A percentile compares a stretch with the other conserved stretches of the same genome.
Evolutionary conservation across 2,113 vertebrate species (phyloP).

Genomic region (Cinclus mexicanus): DNA sequence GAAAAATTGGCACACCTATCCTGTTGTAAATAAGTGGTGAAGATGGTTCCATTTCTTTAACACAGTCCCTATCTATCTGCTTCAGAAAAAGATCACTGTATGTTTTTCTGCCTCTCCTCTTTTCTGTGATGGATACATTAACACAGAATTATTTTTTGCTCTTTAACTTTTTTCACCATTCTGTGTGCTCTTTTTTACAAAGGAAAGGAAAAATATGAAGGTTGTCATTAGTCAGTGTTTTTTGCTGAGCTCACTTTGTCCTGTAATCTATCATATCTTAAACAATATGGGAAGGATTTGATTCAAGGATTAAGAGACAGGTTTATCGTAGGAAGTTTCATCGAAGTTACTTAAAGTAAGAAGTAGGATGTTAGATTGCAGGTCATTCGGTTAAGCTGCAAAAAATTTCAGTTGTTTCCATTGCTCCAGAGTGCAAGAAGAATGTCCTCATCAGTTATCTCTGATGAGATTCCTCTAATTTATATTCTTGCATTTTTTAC

Average conservation of each 20-base stretch:
- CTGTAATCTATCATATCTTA: fast-evolving
- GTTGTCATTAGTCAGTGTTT: background rate
- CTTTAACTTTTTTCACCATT: background rate
- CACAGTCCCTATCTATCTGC: background rate
- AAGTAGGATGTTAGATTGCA: background rate
- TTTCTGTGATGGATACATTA: background rate
- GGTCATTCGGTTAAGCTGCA: background rate
- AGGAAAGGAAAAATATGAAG: background rate
- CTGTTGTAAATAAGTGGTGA: background rate
- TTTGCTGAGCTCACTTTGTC: background rate
- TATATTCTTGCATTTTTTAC: background rate
- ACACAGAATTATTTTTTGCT: background rate
- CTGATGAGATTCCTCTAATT: background rate
- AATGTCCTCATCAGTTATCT: background rate
- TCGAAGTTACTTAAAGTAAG: background rate
- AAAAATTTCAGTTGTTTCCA: background rate
- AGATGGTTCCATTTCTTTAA: background rate
- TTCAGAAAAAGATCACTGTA: background rate
- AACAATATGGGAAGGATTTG: background rate
- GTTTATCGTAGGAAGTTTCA: background rate
- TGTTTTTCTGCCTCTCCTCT: background rate
- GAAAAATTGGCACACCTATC: background rate
- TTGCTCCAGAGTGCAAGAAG: background rate
- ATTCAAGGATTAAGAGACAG: background rate
- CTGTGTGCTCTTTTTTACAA: background rate